Evolutionary conservation across 1,140 invertebrate species (phyloP), one percentile per base, ranked within the genome.

Genomic region (Berghia stephanieae): DNA sequence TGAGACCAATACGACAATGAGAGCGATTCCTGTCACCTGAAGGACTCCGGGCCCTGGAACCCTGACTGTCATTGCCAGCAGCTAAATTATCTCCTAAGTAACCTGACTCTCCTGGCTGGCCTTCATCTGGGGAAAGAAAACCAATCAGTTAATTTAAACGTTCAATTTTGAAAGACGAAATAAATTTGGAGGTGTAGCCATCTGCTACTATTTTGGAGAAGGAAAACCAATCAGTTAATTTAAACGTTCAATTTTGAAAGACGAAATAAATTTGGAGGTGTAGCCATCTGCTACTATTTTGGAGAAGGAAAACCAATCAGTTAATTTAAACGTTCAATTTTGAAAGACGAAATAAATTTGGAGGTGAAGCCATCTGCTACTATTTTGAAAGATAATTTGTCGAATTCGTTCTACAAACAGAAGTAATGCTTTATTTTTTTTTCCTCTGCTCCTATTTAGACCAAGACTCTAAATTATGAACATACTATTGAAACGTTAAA

Each of bases 1-100:
- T 71, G 66, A 86, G 78, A 16, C 78, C 75, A 44, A 85, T 83
- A 76, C 81, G 81, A 36, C 74, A 24, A 71, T 77, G 79, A 77
- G 49, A 80, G 49, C 55, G 79, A 52, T 63, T 60, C 44, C 84
- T 73, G 52, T 86, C 85, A 70, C 84, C 80, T 31, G 86, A 87
- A 0, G 86, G 85, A 78, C 85, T 86, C 2, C 83, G 78, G 21
- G 83, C 78, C 27, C 82, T 80, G 27, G 79, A 79, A 2, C 78
- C 73, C 27, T 74, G 77, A 49, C 82, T 78, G 31, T 86, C 83
- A 75, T 84, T 84, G 49, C 75, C 77, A 40, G 81, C 40, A 42
- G 34, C n/a, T 44, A 44, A 24, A 46, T 31, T 52, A 1, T 63
- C 38, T n/a, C 10, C 38, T 36, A 71, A 38, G 31, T 27, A 31